Evolutionary conservation across 2,113 vertebrate species (phyloP), one percentile per base, ranked within the genome.

Genomic region (Osmerus eperlanus): DNA sequence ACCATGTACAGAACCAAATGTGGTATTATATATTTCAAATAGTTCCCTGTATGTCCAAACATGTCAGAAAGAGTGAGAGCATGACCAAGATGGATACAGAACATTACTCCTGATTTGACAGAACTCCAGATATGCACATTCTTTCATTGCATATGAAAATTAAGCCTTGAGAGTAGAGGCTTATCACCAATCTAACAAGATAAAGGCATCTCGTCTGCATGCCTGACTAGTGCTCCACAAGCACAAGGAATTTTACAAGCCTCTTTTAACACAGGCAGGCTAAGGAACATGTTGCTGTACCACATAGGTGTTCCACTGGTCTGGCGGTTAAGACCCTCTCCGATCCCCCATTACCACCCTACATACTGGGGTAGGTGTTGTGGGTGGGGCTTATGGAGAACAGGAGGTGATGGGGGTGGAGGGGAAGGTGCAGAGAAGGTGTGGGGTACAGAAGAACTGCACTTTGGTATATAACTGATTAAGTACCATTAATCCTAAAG

Each of bases 71-170:
- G 41, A 47, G 41, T 47, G 41, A 47, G 7, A 47, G 41, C 41
- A 47, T 47, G 41, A 47, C 41, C 7, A 47, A 12, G 52, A 66
- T 73, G 71, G 63, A 66, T 59, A 73, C 47, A 73, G 63, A 73
- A 66, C 71, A 73, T 73, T 66, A 66, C 63, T 58, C 47, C 41
- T 73, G 56, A 53, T 54, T 52, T 3, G 11, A 74, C 41, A 68
- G 60, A 53, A 51, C 32, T 23, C 32, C 21, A 29, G 65, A 61
- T 21, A 62, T 63, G 72, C 64, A 74, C 72, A 68, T 67, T 60
- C 72, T 74, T 68, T 74, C 32, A 61, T 62, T 67, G 65, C 65
- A 67, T 19, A 52, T 25, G 64, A 60, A 74, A 74, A 60, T 41
- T 41, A 61, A 74, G 64, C 63, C 47, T 13, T 73, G 32, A 67